Evolutionary conservation across 2,113 vertebrate species (phyloP), one percentile per base, ranked within the genome.

Genomic region (Oophaga pumilio): DNA sequence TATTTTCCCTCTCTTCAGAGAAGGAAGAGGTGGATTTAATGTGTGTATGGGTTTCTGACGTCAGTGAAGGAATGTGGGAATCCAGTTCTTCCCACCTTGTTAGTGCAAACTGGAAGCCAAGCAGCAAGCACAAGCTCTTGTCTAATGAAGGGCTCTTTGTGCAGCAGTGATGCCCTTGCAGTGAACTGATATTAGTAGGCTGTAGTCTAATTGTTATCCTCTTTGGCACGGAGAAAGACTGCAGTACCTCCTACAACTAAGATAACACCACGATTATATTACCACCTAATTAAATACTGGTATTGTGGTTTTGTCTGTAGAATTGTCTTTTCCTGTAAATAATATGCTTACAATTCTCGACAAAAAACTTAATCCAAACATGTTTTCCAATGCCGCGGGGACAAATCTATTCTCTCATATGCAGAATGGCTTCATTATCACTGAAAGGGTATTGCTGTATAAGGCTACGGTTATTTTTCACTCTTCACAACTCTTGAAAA

Each of bases 11-110:
- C 52, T 57, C 76, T 80, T 24, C 28, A 60, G 15, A 68, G 17
- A 87, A 73, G 33, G 79, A 87, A 87, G 86, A 87, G 86, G 86
- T 87, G 86, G 86, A 87, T 82, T 87, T 60, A 69, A 82, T 87
- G 49, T 76, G 56, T 82, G 69, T 87, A 87, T 83, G 79, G 57
- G 59, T 66, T 82, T 82, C 79, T 87, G 79, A 82, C 69, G 86
- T 87, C 18, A 87, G 86, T 87, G 50, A 82, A 82, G 81, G 86
- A 82, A 87, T 87, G 86, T 87, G 86, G 79, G 69, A 83, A 87
- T 76, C 86, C 49, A 87, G 8, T 83, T 69, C 79, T 82, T 76
- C 86, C 86, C 86, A 87, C 86, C 52, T 82, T 76, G 68, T 82
- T 50, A 86, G 68, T 53, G 62, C 79, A 87, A 80, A 76, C 71